Evolutionary conservation across 2,797 vertebrate species (phyloP), one percentile per base, ranked within the genome.

Genomic region (Protonibea diacanthus): DNA sequence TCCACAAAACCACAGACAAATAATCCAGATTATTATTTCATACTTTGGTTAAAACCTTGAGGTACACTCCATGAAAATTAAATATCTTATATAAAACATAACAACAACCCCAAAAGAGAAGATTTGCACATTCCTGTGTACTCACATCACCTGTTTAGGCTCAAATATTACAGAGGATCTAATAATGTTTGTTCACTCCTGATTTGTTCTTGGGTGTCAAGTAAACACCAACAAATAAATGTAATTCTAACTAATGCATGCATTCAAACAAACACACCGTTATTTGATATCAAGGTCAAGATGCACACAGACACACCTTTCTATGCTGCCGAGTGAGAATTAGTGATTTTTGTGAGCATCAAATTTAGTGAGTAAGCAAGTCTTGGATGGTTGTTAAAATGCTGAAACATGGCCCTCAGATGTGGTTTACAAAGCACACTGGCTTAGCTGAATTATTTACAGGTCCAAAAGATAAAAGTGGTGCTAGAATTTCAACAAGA

Each of bases 211-310:
- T 56, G 2, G 12, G 51, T 51, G 23, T 71, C 11, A 55, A 42
- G 7, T n/a, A 17, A 70, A 55, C 15, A 20, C 11, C 51, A 5
- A 53, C 15, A 73, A 67, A 64, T 7, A 51, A 71, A 72, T 18
- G 12, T 49, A 56, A 71, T 25, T 60, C 15, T 7, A 42, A 55
- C 42, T 15, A 25, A n/a, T n/a, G n/a, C 15, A 58, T 17, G 2
- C 33, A 60, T 38, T 55, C n/a, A 74, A 55, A 55, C 40, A n/a
- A 51, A 58, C 29, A 20, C 33, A 47, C 6, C 2, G 17, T 56
- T 40, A 62, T 58, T 53, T 47, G 21, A 71, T 68, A 75, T 40
- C 25, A 71, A 60, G 65, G 38, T 64, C 38, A 60, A 8, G 15
- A 49, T 3, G 6, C 33, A 25, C 60, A 38, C 18, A 70, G 44